Conservation (phyloP, 2,113 vertebrate species). For the Stegostoma tigrinum region DNA sequence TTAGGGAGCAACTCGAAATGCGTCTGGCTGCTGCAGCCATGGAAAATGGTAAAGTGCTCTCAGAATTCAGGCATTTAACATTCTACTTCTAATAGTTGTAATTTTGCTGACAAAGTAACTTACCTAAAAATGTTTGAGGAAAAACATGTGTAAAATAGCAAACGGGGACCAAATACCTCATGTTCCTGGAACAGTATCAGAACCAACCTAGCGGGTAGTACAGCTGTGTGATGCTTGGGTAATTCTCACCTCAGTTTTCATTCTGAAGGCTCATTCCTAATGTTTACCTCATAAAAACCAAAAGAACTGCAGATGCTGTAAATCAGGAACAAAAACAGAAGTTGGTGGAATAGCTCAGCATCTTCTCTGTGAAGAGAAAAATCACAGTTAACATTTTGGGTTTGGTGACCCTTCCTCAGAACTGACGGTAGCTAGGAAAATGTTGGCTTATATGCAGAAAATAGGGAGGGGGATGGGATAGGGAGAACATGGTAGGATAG, state of each 20-base stretch:
- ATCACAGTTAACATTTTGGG: too few relatives aligned
- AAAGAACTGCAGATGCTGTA: too few relatives aligned
- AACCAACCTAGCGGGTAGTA: background rate
- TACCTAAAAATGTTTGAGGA: background rate
- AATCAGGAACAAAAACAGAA: too few relatives aligned
- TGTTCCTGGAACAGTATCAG: background rate
- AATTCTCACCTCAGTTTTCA: background rate
- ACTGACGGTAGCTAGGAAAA: too few relatives aligned
- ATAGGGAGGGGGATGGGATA: too few relatives aligned
- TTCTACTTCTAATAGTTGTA: background rate
- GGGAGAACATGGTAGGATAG: too few relatives aligned
- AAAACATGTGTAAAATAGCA: background rate
- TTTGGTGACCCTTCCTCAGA: too few relatives aligned
- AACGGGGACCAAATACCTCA: background rate
- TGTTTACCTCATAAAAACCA: background rate
- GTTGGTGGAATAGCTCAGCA: too few relatives aligned
- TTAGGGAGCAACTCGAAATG: slow-evolving; percentile 73
- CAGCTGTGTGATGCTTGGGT: background rate
- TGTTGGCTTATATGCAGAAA: too few relatives aligned
- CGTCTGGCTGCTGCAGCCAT: slow-evolving; percentile 52
- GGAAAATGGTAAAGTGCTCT: slow-evolving; percentile 51
- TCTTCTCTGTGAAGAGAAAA: too few relatives aligned
- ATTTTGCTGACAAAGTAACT: background rate
- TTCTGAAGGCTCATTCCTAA: background rate
- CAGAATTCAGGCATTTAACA: background rate